These are phyloP conservation scores for Chionodraco myersi DNA, from an alignment of 2,113 vertebrate species.

Conservation along the genomic window DNA sequence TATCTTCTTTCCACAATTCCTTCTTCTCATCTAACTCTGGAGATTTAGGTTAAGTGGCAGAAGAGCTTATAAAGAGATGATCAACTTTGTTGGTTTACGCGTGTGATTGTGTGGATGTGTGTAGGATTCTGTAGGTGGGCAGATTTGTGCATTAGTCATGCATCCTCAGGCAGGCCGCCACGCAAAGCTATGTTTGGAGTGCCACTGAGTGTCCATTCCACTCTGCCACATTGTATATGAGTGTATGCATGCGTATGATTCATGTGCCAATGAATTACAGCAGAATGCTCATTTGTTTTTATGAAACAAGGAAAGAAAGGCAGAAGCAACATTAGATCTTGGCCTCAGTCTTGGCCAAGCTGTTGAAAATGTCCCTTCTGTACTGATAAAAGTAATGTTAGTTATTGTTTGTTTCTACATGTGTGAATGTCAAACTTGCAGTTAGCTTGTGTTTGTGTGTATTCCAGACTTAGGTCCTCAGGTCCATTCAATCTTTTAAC, in stretches of 20 bases:
- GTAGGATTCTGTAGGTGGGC: slow-evolving; percentile 69
- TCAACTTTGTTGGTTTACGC: slow-evolving; percentile 23
- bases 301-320: slow-evolving; percentile 1
- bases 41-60: slow-evolving; percentile 27
- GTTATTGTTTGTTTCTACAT: not conserved
- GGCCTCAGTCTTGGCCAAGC: not conserved
- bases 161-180: slow-evolving; percentile 67
- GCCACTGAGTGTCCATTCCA: slow-evolving; percentile 58
- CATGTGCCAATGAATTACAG: slow-evolving; percentile 35
- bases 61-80: slow-evolving; percentile 8
- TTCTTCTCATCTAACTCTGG: not conserved
- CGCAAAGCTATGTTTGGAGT: slow-evolving; percentile 48
- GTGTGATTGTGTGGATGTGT: slow-evolving; percentile 40
- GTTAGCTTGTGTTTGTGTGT: not conserved
- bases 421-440: slow-evolving; percentile 2
- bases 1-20: slow-evolving; percentile 2
- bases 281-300: slow-evolving; percentile 42
- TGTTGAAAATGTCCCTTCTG: slow-evolving; percentile 1
- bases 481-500: slow-evolving; percentile 17
- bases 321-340: slow-evolving; percentile 1
- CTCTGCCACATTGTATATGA: slow-evolving; percentile 63
- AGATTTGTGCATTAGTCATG: slow-evolving; percentile 78
- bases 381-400: not conserved
- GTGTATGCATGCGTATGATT: slow-evolving; percentile 66
- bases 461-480: slow-evolving; percentile 17